Evolutionary conservation across 2,113 vertebrate genomes (phyloP).

Genomic region (Corythornis madagascariensis): DNA sequence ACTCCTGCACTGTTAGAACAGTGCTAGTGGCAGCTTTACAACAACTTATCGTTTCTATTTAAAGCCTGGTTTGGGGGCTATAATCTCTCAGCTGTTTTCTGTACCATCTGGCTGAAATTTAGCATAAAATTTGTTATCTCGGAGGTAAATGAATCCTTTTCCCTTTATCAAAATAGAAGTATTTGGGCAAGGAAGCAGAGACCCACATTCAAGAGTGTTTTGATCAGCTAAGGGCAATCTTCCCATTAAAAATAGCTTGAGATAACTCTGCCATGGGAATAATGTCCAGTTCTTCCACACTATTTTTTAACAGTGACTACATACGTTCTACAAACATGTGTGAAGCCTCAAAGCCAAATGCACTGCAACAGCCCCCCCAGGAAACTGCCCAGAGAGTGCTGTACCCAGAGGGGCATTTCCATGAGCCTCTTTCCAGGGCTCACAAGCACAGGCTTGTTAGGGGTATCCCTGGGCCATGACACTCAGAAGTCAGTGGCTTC

Average conservation of each 20-base stretch:
- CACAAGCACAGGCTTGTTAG: background rate
- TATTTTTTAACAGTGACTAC: rapidly evolving
- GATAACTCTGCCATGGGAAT: background rate
- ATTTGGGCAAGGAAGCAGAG: background rate
- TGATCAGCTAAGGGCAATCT: background rate
- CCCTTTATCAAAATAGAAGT: background rate
- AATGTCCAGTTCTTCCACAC: rapidly evolving
- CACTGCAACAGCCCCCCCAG: rapidly evolving
- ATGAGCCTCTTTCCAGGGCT: background rate
- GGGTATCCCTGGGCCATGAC: background rate
- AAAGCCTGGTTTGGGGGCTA: conserved; percentile 44
- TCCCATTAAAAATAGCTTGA: background rate
- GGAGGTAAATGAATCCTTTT: conserved; percentile 21
- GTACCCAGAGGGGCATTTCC: rapidly evolving
- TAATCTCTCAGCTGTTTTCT: conserved; percentile 46
- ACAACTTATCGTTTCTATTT: conserved; percentile 41
- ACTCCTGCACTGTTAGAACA: conserved; percentile 30
- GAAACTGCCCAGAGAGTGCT: background rate
- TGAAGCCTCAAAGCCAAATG: background rate
- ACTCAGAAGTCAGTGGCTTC: background rate
- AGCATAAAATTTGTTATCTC: conserved; percentile 57
- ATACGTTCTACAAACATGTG: rapidly evolving
- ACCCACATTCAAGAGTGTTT: background rate
- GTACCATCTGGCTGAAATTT: conserved; percentile 50
- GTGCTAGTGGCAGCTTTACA: conserved; percentile 19